phyloP scores from a whole-genome alignment of 2,113 vertebrate genomes.

The Azemiops feae region DNA sequence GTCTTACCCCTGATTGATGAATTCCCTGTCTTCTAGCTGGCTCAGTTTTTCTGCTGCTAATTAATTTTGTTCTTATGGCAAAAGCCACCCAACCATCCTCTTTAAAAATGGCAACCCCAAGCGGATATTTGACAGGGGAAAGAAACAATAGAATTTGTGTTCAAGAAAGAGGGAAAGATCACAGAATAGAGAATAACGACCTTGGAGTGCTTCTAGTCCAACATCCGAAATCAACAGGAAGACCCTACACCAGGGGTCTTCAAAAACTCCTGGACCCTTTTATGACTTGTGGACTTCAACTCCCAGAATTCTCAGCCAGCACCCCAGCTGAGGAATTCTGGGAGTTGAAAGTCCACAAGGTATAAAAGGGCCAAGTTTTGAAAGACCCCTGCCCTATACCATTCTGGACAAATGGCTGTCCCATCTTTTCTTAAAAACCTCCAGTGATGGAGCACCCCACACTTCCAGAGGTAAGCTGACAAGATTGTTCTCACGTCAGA shows the following conservation, averaged over 20 bases:
- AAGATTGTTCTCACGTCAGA: not conserved
- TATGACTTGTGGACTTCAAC: no score
- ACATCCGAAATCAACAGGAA: not conserved
- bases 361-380: no score
- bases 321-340: no score
- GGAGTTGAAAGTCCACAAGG: no score
- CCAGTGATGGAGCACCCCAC: not conserved
- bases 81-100: not conserved
- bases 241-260: no score
- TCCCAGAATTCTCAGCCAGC: no score
- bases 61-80: not conserved
- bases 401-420: not conserved
- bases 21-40: not conserved
- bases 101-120: not conserved
- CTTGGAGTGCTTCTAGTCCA: not conserved
- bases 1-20: not conserved
- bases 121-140: not conserved
- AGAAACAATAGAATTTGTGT: not conserved
- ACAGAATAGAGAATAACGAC: not conserved
- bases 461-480: not conserved
- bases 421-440: not conserved
- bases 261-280: no score
- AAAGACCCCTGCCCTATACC: no score
- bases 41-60: not conserved
- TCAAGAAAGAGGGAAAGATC: not conserved